Base-by-base conservation (phyloP, 2,113 vertebrate species). In the Notarius lentiginosus region DNA sequence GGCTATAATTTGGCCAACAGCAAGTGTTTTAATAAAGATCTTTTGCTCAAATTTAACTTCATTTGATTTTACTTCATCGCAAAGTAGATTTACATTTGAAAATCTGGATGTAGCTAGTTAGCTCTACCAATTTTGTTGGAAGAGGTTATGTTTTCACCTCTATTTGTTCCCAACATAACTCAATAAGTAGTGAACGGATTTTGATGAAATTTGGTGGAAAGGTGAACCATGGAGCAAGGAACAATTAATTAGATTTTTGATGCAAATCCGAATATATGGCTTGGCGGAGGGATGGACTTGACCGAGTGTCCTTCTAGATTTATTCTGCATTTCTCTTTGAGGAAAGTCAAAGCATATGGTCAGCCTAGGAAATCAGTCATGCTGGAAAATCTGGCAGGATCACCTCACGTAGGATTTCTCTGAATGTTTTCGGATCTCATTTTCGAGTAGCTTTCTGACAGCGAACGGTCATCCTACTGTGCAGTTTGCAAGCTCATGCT, bases 401-500 rank as follows among this genome's bases (percentile, higher is more conserved):
- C 12, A n/a, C 47, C 47, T 72, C 47, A 14, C 73, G 1, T 5
- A 6, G 22, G 22, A n/a, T 51, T 53, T 75, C 47, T n/a, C 22
- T 11, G 4, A 14, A 53, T 1, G 24, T 73, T 76, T 51, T 51
- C 20, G 2, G 18, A 73, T 22, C 2, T 10, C 24, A 20, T 41
- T 41, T 41, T 41, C 18, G 10, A 51, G 20, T n/a, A 27, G n/a
- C n/a, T 60, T 60, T 11, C 55, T 20, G 55, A 60, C 77, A 27
- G 76, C 7, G 56, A 53, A 56, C 14, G 7, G 17, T 79, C 51
- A 17, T 9, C 15, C 34, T 8, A 22, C 30, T 72, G 68, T 79
- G n/a, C n/a, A 55, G 53, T 34, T 58, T 58, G 53, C 53, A 79
- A 79, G 77, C 77, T 80, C 55, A 20, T 60, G 77, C 55, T 58